phyloP scores from a whole-genome alignment of 1,140 invertebrate species.

The Dendroctonus valens region DNA sequence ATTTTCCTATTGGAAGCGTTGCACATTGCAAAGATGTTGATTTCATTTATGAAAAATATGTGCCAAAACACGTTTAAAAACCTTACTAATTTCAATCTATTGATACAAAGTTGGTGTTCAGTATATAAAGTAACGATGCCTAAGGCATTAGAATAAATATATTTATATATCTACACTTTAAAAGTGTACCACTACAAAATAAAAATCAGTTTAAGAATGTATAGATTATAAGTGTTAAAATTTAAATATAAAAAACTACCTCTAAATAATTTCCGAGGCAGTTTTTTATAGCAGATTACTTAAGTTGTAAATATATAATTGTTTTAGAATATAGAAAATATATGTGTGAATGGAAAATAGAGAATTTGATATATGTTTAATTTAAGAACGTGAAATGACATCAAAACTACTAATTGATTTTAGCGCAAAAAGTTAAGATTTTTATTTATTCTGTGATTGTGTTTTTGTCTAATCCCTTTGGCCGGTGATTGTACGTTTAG shows the following conservation, averaged over 20 bases:
- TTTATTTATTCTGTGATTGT: conserved; percentile 34
- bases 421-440: conserved; percentile 13
- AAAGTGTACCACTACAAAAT: conserved; percentile 45
- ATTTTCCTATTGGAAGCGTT: too few species aligned
- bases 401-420: conserved; percentile 16
- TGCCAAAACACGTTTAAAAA: conserved; percentile 40
- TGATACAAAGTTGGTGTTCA: conserved; percentile 39
- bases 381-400: conserved; percentile 16
- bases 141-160: conserved; percentile 41
- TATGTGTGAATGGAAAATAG: conserved; percentile 36
- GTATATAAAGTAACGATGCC: conserved; percentile 42
- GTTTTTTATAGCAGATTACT: conserved; percentile 12
- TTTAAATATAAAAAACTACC: conserved; percentile 12
- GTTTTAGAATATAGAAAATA: conserved; percentile 36
- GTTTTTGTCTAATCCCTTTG: conserved; percentile 19
- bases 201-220: conserved; percentile 42
- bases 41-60: conserved; percentile 26
- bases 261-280: conserved; percentile 5
- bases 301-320: conserved; percentile 39
- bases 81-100: conserved; percentile 7
- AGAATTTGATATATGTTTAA: conserved; percentile 32
- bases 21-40: too few species aligned
- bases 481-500: conserved; percentile 32
- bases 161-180: conserved; percentile 45
- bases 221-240: conserved; percentile 44